phyloP scores from a whole-genome alignment of 2,888 invertebrate genomes.

The Amphipoea lucens region DNA sequence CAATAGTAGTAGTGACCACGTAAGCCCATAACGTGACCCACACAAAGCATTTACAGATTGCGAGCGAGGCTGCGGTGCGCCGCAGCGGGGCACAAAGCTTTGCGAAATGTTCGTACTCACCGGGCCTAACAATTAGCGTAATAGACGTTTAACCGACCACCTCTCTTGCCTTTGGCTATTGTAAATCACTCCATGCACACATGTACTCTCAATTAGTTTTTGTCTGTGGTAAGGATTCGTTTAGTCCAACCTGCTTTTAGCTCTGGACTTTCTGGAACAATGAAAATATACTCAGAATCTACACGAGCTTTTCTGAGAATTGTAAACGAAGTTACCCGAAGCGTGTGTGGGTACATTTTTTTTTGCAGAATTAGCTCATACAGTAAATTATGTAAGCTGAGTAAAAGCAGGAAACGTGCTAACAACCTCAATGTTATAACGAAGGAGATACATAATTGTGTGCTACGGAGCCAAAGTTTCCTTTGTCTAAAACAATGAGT shows the following conservation, averaged over 20 bases:
- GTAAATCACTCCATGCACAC: conserved; percentile 62
- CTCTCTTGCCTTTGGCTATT: conserved; percentile 60
- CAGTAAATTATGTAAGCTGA: conserved; percentile 49
- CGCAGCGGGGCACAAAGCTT: conserved; percentile 77
- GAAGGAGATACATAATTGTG: conserved; percentile 71
- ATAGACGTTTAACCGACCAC: conserved; percentile 76
- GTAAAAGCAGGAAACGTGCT: conserved; percentile 56
- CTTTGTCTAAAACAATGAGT: conserved; percentile 77
- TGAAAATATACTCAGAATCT: neutral
- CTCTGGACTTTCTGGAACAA: neutral
- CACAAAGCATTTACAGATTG: conserved; percentile 82
- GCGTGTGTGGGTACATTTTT: conserved; percentile 16
- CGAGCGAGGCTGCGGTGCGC: conserved; percentile 76
- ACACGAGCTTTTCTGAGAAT: conserved; percentile 7
- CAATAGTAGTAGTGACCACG: conserved; percentile 68
- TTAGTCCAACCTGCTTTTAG: neutral
- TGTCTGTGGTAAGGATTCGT: conserved; percentile 26
- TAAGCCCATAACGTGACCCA: conserved; percentile 77
- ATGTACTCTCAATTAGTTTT: conserved; percentile 53
- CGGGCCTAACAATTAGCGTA: conserved; percentile 78
- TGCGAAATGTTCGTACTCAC: conserved; percentile 72
- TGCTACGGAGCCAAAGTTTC: conserved; percentile 67
- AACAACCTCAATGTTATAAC: conserved; percentile 66
- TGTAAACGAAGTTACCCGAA: conserved; percentile 4
- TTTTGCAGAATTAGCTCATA: conserved; percentile 36